phyloP scores from a whole-genome alignment of 2,888 invertebrate genomes.

The Melinaea marsaeus region DNA sequence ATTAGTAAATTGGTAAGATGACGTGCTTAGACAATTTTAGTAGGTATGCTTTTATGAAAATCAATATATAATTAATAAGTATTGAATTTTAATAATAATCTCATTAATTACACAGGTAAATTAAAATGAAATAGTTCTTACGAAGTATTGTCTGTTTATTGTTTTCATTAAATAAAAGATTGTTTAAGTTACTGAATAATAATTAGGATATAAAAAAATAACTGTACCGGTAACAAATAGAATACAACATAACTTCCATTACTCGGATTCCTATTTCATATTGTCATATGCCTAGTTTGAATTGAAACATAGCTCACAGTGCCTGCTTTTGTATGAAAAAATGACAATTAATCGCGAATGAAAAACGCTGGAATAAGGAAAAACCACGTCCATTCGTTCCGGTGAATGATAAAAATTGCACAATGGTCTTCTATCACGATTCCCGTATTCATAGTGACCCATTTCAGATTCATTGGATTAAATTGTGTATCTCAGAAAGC shows the following conservation, averaged over 20 bases:
- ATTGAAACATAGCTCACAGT: slow-evolving; percentile 28
- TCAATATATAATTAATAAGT: too few species aligned
- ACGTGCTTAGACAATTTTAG: too few species aligned
- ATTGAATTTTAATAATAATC: too few species aligned
- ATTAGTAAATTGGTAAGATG: too few species aligned
- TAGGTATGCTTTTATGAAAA: too few species aligned
- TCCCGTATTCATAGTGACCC: slow-evolving; percentile 23
- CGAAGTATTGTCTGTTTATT: too few species aligned
- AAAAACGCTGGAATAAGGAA: slow-evolving; percentile 24
- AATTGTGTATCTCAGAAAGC: neutral
- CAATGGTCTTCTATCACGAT: slow-evolving; percentile 25
- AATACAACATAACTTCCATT: neutral
- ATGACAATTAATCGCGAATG: slow-evolving; percentile 30
- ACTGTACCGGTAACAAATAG: neutral
- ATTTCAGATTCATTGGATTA: slow-evolving; percentile 13
- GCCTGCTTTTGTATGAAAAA: slow-evolving; percentile 24
- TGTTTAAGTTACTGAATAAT: too few species aligned
- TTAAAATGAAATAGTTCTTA: too few species aligned
- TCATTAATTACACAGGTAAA: too few species aligned
- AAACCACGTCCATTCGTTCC: slow-evolving; percentile 27
- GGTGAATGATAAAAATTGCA: slow-evolving; percentile 25
- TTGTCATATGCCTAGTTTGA: slow-evolving; percentile 19
- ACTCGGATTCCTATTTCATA: neutral
- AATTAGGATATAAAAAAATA: too few species aligned
- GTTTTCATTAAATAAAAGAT: too few species aligned